Evolutionary conservation across 1,140 invertebrate genomes (phyloP).

Genomic region (Drosophila sulfurigaster): DNA sequence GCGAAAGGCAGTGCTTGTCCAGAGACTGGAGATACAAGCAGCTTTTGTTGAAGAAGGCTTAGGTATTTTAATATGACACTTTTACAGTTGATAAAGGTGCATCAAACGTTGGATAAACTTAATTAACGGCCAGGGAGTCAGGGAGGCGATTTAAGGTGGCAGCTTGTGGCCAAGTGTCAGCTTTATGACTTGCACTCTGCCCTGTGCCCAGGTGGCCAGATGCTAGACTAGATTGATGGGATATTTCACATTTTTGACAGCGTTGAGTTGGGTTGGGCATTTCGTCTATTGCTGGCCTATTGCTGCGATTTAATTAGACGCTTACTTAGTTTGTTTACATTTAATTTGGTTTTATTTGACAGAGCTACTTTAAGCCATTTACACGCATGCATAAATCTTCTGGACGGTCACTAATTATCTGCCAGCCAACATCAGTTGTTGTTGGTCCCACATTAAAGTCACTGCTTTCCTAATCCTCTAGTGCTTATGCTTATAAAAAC

Average conservation of each 20-base stretch:
- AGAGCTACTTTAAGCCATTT: constrained; percentile 75
- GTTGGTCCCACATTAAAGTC: constrained; percentile 72
- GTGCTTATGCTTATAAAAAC: constrained; percentile 76
- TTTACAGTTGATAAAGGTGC: constrained; percentile 66
- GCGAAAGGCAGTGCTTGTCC: background rate
- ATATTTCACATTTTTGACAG: constrained; percentile 63
- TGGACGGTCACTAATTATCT: constrained; percentile 75
- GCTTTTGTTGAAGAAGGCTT: constrained; percentile 33
- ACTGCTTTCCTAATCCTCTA: constrained; percentile 66
- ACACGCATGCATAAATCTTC: constrained; percentile 80
- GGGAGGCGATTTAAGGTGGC: background rate
- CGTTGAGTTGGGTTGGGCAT: constrained; percentile 35
- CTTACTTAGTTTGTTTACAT: constrained; percentile 79
- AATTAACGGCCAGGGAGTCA: constrained; percentile 59
- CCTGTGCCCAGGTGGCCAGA: constrained; percentile 15
- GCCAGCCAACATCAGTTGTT: constrained; percentile 69
- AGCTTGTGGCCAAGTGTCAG: constrained; percentile 14
- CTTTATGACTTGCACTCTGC: constrained; percentile 37
- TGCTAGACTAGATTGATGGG: constrained; percentile 62
- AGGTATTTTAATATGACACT: constrained; percentile 61
- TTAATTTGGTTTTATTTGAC: constrained; percentile 73
- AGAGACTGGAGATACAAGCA: background rate
- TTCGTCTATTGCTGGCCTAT: constrained; percentile 22
- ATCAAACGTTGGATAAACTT: constrained; percentile 59
- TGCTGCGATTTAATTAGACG: constrained; percentile 74